Evolutionary conservation across 2,888 invertebrate species (phyloP), one percentile per base, ranked within the genome.

Genomic region (Callinectes sapidus): DNA sequence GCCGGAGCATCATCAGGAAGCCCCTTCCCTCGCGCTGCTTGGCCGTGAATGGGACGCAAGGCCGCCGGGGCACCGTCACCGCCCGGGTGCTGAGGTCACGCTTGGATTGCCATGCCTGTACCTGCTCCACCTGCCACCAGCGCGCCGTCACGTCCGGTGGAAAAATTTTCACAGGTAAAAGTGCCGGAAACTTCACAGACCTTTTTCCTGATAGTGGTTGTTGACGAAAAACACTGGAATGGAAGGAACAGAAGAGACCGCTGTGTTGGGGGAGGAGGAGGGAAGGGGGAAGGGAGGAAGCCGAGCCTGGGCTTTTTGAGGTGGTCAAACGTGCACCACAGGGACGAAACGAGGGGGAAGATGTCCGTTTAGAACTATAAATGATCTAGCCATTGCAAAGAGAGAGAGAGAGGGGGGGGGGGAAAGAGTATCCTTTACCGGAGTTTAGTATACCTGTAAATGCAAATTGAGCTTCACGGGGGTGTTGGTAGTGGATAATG

Each of bases 11-110:
- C 35, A 35, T 32, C 35, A 81, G 81, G 23, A 35, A 35, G 32
- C 35, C 1, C 81, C 81, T 14, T 35, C 32, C 81, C 32, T 81
- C 81, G 23, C 35, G 81, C 35, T 35, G 14, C 81, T 81, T 81
- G 81, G 81, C 81, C 32, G 14, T 32, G 81, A 35, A 71, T 71
- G 35, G 35, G 32, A 81, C 81, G 35, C 81, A 81, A 81, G 81
- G 81, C 32, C 81, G 16, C 81, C 8, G 35, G 35, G 35, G 23
- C 32, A 8, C 35, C 81, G 35, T 35, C 81, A 81, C 32, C 81
- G 16, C 14, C 35, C 16, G 81, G 81, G 81, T 81, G 35, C 81
- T 81, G 35, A 32, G 1, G 81, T 81, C 81, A 81, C 81, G 81
- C 81, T 16, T 81, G 32, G 81, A 81, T 35, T 81, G 81, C 23